Conservation (phyloP, 2,797 vertebrate genomes). For the Pempheris klunzingeri region DNA sequence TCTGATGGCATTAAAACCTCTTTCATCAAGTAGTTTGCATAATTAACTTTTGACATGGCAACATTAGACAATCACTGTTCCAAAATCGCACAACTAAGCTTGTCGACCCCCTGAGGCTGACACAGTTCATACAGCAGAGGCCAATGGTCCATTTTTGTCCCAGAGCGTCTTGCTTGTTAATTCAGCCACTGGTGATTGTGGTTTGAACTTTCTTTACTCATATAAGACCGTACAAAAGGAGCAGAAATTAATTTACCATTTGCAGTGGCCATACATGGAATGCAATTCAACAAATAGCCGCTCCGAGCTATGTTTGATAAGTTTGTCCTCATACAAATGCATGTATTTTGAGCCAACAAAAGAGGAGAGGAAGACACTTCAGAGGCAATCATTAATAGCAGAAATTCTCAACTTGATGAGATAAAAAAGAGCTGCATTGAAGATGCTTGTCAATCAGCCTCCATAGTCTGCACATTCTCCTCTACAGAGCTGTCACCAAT, state of each 20-base stretch:
- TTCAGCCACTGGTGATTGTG: constrained; percentile 15
- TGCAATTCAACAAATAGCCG: constrained; percentile 51
- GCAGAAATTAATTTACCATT: constrained; percentile 16
- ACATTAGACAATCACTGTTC: not conserved
- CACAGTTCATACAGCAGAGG: not conserved
- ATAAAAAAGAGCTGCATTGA: constrained; percentile 58
- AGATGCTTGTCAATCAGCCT: constrained; percentile 70
- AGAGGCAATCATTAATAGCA: constrained; percentile 56
- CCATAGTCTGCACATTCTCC: constrained; percentile 47
- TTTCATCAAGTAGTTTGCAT: not conserved
- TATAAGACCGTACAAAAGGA: constrained; percentile 7
- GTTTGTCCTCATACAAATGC: constrained; percentile 36
- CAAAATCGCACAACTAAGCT: constrained; percentile 7
- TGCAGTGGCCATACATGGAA: constrained; percentile 31
- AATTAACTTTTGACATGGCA: not conserved
- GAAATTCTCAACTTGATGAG: constrained; percentile 45
- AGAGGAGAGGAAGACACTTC: constrained; percentile 44
- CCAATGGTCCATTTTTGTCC: not conserved
- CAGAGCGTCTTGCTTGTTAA: constrained; percentile 1
- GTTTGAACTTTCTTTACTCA: constrained; percentile 16
- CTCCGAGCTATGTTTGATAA: constrained; percentile 39
- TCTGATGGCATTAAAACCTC: not conserved
- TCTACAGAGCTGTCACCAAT: constrained; percentile 60
- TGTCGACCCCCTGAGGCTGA: not conserved
- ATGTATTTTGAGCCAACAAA: constrained; percentile 53